phyloP scores from a whole-genome alignment of 1,140 invertebrate genomes.

The Pristionchus pacificus region DNA sequence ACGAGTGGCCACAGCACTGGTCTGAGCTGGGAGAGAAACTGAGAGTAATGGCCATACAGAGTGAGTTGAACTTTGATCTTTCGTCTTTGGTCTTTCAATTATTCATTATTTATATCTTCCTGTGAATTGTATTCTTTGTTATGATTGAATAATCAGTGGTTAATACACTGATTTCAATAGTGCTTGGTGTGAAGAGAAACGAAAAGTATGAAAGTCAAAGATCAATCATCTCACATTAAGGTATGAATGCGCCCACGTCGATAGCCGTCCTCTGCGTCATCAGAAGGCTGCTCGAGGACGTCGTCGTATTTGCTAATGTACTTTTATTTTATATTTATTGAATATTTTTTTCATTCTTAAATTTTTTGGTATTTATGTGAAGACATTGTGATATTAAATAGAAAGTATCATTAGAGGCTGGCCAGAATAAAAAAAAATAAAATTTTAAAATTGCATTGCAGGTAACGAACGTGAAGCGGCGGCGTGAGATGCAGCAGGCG shows the following conservation, averaged over 20 bases:
- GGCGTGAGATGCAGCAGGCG: too few species aligned
- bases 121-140: slow-evolving; percentile 17
- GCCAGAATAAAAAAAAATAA: too few species aligned
- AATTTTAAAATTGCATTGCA: too few species aligned
- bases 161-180: slow-evolving; percentile 21
- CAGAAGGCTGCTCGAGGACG: slow-evolving; percentile 33
- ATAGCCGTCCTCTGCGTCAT: slow-evolving; percentile 41
- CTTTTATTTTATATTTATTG: not conserved
- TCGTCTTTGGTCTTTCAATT: too few species aligned
- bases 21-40: slow-evolving; percentile 18
- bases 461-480: too few species aligned
- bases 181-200: too few species aligned
- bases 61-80: not conserved
- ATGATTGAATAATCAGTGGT: slow-evolving; percentile 33
- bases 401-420: too few species aligned
- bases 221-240: too few species aligned
- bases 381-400: too few species aligned
- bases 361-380: too few species aligned
- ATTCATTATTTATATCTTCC: not conserved
- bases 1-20: slow-evolving; percentile 51
- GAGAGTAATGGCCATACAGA: not conserved
- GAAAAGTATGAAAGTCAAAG: too few species aligned
- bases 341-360: too few species aligned
- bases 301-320: not conserved
- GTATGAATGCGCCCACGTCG: slow-evolving; percentile 23